Conservation (phyloP, 2,797 vertebrate species). For the Sebastes cheni region DNA sequence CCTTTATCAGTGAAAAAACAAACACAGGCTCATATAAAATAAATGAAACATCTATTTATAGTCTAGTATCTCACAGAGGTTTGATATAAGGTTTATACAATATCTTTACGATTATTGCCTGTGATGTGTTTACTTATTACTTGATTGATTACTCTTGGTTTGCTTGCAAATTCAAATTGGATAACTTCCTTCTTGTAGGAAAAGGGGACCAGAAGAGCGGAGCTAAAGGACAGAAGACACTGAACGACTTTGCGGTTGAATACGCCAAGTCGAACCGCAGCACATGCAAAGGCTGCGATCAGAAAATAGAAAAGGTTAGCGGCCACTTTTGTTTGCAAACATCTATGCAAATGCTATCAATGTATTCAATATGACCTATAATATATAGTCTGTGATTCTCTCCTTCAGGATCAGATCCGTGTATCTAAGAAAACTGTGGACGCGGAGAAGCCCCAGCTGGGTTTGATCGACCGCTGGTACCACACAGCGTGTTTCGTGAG, state of each 20-base stretch:
- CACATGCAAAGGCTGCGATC: constrained; percentile 94
- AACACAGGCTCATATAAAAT: not conserved
- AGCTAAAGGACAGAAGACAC: constrained; percentile 87
- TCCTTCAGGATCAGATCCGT: constrained; percentile 90
- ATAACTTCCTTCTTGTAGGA: constrained; percentile 68
- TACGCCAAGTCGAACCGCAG: constrained; percentile 98
- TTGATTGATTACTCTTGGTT: not conserved
- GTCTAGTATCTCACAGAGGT: not conserved
- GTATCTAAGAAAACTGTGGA: constrained; percentile 96
- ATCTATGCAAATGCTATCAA: not conserved
- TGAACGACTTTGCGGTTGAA: constrained; percentile 93
- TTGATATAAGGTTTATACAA: not conserved
- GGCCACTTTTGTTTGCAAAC: not conserved
- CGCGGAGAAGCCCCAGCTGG: constrained; percentile 94
- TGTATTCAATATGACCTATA: not conserved
- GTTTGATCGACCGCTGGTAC: constrained; percentile 99
- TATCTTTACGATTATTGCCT: not conserved
- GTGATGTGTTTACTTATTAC: not conserved
- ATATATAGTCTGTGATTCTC: not conserved
- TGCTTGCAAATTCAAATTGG: not conserved
- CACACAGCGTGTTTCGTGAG: constrained; percentile 92
- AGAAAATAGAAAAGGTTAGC: constrained; percentile 96
- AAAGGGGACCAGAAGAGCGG: constrained; percentile 85
- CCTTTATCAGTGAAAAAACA: not conserved
- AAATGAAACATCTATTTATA: not conserved